Evolutionary conservation across 2,113 vertebrate species (phyloP).

Genomic region (Sinocyclocheilus grahami): DNA sequence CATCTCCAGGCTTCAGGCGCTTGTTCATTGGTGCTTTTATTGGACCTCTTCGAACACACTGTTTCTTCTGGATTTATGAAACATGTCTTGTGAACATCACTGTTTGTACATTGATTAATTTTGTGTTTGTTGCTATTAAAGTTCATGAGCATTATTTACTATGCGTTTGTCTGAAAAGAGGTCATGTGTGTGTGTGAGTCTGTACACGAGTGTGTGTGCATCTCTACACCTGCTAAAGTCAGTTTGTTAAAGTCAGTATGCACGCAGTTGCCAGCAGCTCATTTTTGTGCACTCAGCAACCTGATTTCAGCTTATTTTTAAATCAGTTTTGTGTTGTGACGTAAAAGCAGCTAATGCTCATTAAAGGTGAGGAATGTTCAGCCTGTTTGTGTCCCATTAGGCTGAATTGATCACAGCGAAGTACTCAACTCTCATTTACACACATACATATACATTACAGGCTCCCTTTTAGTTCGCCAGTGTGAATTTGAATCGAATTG

Average conservation of each 20-base stretch:
- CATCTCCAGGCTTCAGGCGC: not conserved
- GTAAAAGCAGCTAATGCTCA: constrained; percentile 11
- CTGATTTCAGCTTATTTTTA: constrained; percentile 31
- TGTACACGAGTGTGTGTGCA: not conserved
- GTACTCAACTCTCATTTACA: not conserved
- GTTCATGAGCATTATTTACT: not conserved
- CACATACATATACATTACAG: not conserved
- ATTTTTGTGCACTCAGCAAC: constrained; percentile 1
- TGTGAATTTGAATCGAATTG: not conserved
- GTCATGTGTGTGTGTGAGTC: not conserved
- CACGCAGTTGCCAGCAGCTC: too few species aligned
- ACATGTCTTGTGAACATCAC: not conserved
- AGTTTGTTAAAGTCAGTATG: not conserved
- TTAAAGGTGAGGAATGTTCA: constrained; percentile 21
- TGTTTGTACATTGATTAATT: not conserved
- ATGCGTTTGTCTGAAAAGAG: not conserved
- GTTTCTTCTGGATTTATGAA: not conserved
- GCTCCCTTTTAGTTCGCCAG: not conserved
- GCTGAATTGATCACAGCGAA: not conserved
- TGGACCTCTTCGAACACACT: too few species aligned
- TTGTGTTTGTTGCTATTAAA: not conserved
- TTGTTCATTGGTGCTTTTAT: not conserved
- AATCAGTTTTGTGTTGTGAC: constrained; percentile 1
- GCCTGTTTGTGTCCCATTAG: not conserved
- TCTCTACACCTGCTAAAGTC: not conserved